Evolutionary conservation across 1,140 invertebrate genomes (phyloP).

Genomic region (Drosophila nigrodunni): DNA sequence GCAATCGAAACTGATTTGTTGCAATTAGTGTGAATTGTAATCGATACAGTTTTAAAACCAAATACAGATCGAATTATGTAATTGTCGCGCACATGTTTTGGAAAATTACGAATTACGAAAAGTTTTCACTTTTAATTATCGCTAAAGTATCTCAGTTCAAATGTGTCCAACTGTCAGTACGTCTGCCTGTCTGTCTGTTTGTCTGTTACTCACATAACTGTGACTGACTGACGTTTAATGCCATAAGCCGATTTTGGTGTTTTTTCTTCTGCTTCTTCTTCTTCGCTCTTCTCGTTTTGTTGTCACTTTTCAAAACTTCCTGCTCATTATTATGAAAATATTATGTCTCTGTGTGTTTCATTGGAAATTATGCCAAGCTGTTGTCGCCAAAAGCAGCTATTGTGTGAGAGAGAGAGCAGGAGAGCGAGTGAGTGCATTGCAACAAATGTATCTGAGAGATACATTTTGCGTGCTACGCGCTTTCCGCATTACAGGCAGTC

Average conservation of each 20-base stretch:
- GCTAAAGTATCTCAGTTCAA: slow-evolving; percentile 25
- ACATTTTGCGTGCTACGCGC: slow-evolving; percentile 42
- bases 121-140: slow-evolving; percentile 53
- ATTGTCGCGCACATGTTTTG: slow-evolving; percentile 38
- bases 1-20: slow-evolving; percentile 61
- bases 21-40: slow-evolving; percentile 71
- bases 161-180: neutral
- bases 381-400: slow-evolving; percentile 7
- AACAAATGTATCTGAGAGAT: slow-evolving; percentile 22
- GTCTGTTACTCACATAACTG: slow-evolving; percentile 42
- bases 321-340: slow-evolving; percentile 69
- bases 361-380: slow-evolving; percentile 23
- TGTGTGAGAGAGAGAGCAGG: neutral
- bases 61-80: slow-evolving; percentile 65
- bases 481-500: slow-evolving; percentile 52
- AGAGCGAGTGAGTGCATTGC: slow-evolving; percentile 12
- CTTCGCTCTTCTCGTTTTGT: slow-evolving; percentile 14
- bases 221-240: slow-evolving; percentile 48
- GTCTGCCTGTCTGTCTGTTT: neutral
- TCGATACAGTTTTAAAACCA: slow-evolving; percentile 45
- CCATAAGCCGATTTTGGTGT: slow-evolving; percentile 74
- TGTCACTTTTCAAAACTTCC: slow-evolving; percentile 52
- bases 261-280: slow-evolving; percentile 12
- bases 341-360: slow-evolving; percentile 30
- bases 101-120: slow-evolving; percentile 33